These are phyloP conservation scores for Melikaiella ostensackeni DNA, from an alignment of 2,888 invertebrate species.

Conservation along the genomic window DNA sequence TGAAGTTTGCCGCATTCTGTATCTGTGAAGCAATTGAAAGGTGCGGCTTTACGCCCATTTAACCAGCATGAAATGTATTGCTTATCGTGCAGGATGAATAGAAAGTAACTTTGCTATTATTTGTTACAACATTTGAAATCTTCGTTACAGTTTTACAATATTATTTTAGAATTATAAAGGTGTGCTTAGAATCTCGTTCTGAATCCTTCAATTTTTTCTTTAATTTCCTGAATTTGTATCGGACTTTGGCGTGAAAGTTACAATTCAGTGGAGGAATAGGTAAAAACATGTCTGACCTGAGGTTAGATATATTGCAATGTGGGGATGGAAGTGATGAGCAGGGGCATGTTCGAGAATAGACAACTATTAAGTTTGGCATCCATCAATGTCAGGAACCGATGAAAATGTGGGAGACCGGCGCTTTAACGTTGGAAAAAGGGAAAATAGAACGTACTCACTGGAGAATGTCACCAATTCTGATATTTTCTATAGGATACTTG, in stretches of 20 bases:
- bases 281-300: background rate
- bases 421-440: constrained; percentile 44
- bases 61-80: too few species aligned
- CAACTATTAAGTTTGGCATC: constrained; percentile 70
- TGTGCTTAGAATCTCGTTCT: too few species aligned
- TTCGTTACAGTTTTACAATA: too few species aligned
- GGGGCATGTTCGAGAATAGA: constrained; percentile 57
- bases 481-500: constrained; percentile 8
- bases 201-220: too few species aligned
- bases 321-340: constrained; percentile 36
- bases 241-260: background rate
- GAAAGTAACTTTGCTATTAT: too few species aligned
- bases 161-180: too few species aligned
- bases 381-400: constrained; percentile 65
- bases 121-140: too few species aligned
- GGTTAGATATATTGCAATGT: background rate
- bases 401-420: constrained; percentile 43
- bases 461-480: background rate
- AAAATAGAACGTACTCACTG: constrained; percentile 25
- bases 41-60: too few species aligned
- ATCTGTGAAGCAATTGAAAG: too few species aligned
- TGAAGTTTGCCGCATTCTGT: too few species aligned
- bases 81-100: too few species aligned
- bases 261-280: background rate
- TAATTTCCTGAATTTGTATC: too few species aligned